Conservation (phyloP, 2,797 vertebrate genomes). For the Anguilla obscura region DNA sequence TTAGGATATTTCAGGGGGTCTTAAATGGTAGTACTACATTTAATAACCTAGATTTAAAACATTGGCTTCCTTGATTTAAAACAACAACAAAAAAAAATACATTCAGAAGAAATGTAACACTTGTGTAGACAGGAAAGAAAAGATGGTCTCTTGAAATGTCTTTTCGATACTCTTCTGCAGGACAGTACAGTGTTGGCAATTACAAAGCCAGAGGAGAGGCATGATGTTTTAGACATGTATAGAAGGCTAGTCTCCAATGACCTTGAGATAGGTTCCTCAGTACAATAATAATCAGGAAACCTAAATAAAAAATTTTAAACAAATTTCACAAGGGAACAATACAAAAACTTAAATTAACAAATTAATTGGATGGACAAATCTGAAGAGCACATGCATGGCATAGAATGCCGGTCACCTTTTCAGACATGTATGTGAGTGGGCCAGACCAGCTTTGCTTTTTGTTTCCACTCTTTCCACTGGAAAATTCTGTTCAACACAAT, state of each 20-base stretch:
- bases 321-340: neutral
- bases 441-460: neutral
- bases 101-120: neutral
- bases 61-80: neutral
- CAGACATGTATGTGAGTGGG: neutral
- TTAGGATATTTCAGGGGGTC: neutral
- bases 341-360: neutral
- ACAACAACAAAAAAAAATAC: neutral
- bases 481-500: neutral
- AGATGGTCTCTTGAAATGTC: neutral
- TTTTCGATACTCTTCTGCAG: neutral
- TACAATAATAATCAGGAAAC: neutral
- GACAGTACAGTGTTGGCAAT: neutral
- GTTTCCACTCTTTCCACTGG: neutral
- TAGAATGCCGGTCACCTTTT: neutral
- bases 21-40: neutral
- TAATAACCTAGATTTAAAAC: conserved; percentile 13
- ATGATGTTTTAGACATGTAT: neutral
- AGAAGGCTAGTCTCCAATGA: neutral
- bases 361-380: neutral
- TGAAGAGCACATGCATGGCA: neutral
- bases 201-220: neutral
- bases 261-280: neutral
- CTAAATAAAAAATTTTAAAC: neutral
- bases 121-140: neutral